A percentile compares a stretch with the other conserved stretches of the same genome.
Conservation (phyloP, 2,797 vertebrate genomes). For the Chromis chromis region DNA sequence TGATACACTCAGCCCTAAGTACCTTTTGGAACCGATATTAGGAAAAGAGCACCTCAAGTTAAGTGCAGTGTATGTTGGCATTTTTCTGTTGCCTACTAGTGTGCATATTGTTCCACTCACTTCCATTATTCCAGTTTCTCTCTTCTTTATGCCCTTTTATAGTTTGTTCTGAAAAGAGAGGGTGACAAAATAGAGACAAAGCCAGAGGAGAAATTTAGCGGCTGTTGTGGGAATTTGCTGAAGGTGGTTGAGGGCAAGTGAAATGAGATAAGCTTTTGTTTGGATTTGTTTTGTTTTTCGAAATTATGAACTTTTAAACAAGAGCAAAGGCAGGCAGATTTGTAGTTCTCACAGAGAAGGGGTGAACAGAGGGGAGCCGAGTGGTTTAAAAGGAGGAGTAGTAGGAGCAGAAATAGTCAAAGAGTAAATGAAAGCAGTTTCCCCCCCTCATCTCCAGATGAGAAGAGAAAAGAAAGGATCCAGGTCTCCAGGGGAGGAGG, state of each 20-base stretch:
- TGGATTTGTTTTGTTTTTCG: slow-evolving; percentile 29
- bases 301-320: slow-evolving; percentile 35
- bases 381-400: slow-evolving; percentile 4
- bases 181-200: slow-evolving; percentile 1
- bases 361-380: not conserved
- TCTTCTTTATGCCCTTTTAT: not conserved
- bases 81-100: not conserved
- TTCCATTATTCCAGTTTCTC: not conserved
- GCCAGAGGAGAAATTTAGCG: slow-evolving; percentile 3
- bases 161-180: not conserved
- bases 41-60: not conserved
- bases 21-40: not conserved
- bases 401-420: slow-evolving; percentile 23
- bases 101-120: not conserved
- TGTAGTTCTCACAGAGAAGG: slow-evolving; percentile 12
- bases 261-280: slow-evolving; percentile 10
- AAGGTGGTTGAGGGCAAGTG: not conserved
- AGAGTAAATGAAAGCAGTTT: slow-evolving; percentile 32
- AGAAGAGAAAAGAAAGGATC: slow-evolving; percentile 39
- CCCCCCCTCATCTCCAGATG: slow-evolving; percentile 29
- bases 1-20: not conserved
- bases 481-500: slow-evolving; percentile 25
- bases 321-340: slow-evolving; percentile 27
- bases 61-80: not conserved
- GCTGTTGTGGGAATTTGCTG: slow-evolving; percentile 4